Evolutionary conservation across 2,888 invertebrate genomes (phyloP).

Genomic region (Leptinotarsa tumamoca): DNA sequence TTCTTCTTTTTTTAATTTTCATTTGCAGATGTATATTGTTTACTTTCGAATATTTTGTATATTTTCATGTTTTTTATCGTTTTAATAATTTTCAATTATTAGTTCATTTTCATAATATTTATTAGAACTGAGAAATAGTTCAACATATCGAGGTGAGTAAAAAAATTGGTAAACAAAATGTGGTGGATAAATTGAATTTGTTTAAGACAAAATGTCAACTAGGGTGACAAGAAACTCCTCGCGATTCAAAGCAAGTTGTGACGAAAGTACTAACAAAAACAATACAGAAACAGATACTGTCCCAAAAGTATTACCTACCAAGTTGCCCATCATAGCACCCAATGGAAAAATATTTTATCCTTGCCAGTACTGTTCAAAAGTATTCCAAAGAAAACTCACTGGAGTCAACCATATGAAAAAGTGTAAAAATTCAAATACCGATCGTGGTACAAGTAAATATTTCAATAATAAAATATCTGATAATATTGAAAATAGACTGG

Average conservation of each 20-base stretch:
- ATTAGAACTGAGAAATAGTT: no score
- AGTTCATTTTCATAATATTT: no score
- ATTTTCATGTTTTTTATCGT: no score
- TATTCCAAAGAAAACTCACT: conserved; percentile 28
- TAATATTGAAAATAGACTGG: neutral
- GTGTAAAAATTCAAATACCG: conserved; percentile 21
- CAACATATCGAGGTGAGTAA: no score
- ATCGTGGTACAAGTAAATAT: neutral
- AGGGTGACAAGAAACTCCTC: conserved; percentile 6
- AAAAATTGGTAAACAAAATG: neutral
- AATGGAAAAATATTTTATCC: conserved; percentile 33
- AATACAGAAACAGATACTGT: neutral
- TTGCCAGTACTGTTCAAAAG: conserved; percentile 34
- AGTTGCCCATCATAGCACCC: conserved; percentile 27
- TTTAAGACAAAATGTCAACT: neutral
- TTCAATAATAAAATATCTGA: neutral
- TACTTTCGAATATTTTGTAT: no score
- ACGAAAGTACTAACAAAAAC: neutral
- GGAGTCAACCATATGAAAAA: conserved; percentile 32
- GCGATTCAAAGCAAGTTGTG: neutral
- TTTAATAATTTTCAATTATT: no score
- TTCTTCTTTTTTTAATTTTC: no score
- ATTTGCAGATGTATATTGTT: no score
- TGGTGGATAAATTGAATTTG: neutral
- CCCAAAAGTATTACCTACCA: neutral